A percentile compares a stretch with the other conserved stretches of the same genome.
These are phyloP conservation scores for Hofmannophila pseudospretella DNA, from an alignment of 2,888 invertebrate genomes.

Conservation along the genomic window DNA sequence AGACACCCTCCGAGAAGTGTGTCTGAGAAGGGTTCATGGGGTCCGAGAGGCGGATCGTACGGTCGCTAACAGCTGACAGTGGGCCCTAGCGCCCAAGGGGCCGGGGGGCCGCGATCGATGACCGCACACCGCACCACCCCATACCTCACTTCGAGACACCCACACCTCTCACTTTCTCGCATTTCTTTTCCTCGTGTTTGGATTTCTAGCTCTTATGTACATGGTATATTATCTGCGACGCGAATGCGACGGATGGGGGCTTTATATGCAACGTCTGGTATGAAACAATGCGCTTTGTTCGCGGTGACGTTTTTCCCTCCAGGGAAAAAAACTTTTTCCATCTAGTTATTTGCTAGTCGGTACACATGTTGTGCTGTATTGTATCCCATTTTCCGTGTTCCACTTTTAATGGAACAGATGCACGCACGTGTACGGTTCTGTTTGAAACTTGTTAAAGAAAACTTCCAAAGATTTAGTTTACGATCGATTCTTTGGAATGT, in stretches of 20 bases:
- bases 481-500: no score
- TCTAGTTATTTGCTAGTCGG: no score
- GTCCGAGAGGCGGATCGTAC: not conserved
- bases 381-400: no score
- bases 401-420: no score
- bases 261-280: constrained; percentile 18
- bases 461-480: no score
- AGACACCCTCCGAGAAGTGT: constrained; percentile 13
- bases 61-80: constrained; percentile 65
- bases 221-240: constrained; percentile 12
- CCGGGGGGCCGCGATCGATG: constrained; percentile 60
- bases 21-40: constrained; percentile 12
- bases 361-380: no score
- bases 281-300: constrained; percentile 12
- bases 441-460: no score
- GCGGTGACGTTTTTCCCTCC: constrained; percentile 3
- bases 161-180: constrained; percentile 60
- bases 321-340: not conserved
- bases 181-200: constrained; percentile 57
- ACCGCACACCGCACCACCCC: constrained; percentile 53
- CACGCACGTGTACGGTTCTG: no score
- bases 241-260: constrained; percentile 35
- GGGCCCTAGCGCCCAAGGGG: constrained; percentile 41
- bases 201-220: constrained; percentile 28
- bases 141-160: constrained; percentile 49